Conservation (phyloP, 2,113 vertebrate genomes). For the Aplodontia rufa region DNA sequence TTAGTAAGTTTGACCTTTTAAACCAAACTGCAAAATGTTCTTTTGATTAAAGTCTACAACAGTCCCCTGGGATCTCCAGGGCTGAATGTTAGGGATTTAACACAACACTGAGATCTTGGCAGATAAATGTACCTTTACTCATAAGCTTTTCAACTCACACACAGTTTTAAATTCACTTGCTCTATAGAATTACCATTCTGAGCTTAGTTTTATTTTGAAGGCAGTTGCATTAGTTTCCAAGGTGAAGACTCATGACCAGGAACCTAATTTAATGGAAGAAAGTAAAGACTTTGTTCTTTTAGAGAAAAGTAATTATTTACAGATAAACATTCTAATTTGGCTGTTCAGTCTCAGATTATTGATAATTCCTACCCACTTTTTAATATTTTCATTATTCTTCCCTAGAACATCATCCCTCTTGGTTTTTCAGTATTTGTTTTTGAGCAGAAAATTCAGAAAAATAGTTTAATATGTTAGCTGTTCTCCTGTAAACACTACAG, state of each 20-base stretch:
- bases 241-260: conserved; percentile 53
- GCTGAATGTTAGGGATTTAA: conserved; percentile 75
- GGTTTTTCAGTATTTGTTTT: neutral
- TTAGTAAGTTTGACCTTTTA: conserved; percentile 79
- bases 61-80: conserved; percentile 60
- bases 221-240: conserved; percentile 56
- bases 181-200: conserved; percentile 67
- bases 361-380: conserved; percentile 45
- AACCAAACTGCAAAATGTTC: conserved; percentile 76
- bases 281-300: conserved; percentile 66
- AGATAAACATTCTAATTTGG: conserved; percentile 71
- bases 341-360: conserved; percentile 7
- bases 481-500: neutral
- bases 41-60: conserved; percentile 75
- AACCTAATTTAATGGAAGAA: conserved; percentile 64
- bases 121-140: conserved; percentile 72
- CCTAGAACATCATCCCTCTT: neutral
- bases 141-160: conserved; percentile 70
- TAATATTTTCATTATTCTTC: conserved; percentile 51
- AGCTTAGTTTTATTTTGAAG: conserved; percentile 58
- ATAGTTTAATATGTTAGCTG: neutral
- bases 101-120: conserved; percentile 70
- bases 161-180: conserved; percentile 62
- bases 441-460: neutral
- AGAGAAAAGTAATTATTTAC: conserved; percentile 66